These are phyloP conservation scores for Perithous albicinctus DNA, from an alignment of 2,888 invertebrate species.

Conservation along the genomic window DNA sequence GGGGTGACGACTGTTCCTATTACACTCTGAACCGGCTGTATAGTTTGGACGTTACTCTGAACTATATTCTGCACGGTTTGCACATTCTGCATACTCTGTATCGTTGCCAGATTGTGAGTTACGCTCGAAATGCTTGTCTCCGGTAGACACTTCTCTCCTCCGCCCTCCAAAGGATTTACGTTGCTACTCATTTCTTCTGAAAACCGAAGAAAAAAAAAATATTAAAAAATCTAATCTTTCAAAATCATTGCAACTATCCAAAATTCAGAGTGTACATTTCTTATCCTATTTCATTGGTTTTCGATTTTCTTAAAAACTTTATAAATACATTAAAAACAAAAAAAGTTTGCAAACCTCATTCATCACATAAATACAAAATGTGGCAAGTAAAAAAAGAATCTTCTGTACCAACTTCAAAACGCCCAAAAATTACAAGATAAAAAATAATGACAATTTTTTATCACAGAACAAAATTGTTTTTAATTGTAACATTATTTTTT, in stretches of 20 bases:
- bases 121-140: conserved; percentile 78
- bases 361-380: no score
- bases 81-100: conserved; percentile 77
- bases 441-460: no score
- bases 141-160: conserved; percentile 79
- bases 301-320: no score
- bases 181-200: conserved; percentile 73
- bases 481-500: no score
- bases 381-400: no score
- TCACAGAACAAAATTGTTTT: no score
- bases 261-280: neutral
- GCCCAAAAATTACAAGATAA: no score
- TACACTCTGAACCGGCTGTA: conserved; percentile 79
- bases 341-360: no score
- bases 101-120: conserved; percentile 80
- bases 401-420: no score
- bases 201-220: conserved; percentile 28
- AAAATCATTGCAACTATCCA: neutral
- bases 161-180: conserved; percentile 73
- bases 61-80: conserved; percentile 78
- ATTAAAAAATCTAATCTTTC: neutral
- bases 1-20: conserved; percentile 78
- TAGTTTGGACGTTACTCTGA: conserved; percentile 79
- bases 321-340: no score
- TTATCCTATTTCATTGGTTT: no score